A percentile compares a stretch with the other conserved stretches of the same genome.
Conservation (phyloP, 2,797 vertebrate genomes). For the Platalea minor region DNA sequence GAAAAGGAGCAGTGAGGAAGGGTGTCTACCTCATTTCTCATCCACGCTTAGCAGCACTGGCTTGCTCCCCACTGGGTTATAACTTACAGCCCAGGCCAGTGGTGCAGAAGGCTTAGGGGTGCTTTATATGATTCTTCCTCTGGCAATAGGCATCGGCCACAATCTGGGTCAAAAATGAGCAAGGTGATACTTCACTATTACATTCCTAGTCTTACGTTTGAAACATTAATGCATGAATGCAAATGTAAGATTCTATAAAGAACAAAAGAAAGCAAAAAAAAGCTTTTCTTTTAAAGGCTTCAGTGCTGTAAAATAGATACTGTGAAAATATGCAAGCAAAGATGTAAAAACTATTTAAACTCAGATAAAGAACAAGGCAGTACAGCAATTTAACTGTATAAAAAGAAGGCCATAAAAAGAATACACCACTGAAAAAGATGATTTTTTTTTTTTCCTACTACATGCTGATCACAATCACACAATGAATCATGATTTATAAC, state of each 20-base stretch:
- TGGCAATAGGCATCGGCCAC: fast-evolving
- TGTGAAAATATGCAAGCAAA: constrained; percentile 13
- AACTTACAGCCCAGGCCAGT: not conserved
- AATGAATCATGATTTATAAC: constrained; percentile 58
- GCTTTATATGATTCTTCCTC: not conserved
- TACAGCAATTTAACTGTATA: constrained; percentile 29
- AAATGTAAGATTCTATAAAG: not conserved
- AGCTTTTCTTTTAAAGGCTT: not conserved
- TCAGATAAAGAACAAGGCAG: constrained; percentile 37
- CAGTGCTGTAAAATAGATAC: not conserved
- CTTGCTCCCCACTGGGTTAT: not conserved
- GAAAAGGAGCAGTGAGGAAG: not conserved
- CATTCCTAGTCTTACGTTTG: not conserved
- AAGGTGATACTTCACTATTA: not conserved
- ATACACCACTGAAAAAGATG: not conserved
- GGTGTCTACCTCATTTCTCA: not conserved
- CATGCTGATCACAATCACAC: constrained; percentile 24
- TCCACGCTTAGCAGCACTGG: not conserved
- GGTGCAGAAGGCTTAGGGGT: not conserved
- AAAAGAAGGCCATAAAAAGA: constrained; percentile 6
- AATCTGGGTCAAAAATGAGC: not conserved
- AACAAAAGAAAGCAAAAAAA: not conserved
- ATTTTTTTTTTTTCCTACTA: constrained; percentile 29
- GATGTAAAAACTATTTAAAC: constrained; percentile 8
- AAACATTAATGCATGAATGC: not conserved